A percentile compares a stretch with the other conserved stretches of the same genome.
Evolutionary conservation across 2,797 vertebrate species (phyloP).

Genomic region (Scyliorhinus canicula): DNA sequence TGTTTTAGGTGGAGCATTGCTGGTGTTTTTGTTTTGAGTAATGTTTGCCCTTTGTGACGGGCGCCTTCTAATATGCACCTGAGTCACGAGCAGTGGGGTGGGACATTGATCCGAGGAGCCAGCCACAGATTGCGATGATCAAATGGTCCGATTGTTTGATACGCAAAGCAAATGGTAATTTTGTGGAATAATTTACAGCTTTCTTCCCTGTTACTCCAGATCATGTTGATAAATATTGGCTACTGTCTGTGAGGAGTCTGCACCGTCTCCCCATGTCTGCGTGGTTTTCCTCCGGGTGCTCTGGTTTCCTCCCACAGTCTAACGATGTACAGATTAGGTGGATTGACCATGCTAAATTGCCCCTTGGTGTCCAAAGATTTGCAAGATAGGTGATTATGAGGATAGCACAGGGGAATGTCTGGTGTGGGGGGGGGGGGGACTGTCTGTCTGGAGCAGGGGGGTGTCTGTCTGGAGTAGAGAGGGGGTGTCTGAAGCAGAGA

Average conservation of each 20-base stretch:
- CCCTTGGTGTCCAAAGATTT: no score
- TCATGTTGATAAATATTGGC: neutral
- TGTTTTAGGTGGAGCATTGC: neutral
- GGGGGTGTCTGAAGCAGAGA: no score
- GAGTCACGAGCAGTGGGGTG: slow-evolving; percentile 18
- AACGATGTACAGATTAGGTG: no score
- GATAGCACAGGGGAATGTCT: no score
- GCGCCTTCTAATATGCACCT: neutral
- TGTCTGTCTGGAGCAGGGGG: neutral
- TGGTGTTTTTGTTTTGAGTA: slow-evolving; percentile 3
- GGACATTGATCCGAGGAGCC: neutral
- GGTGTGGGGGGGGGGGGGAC: no score
- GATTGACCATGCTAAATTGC: no score
- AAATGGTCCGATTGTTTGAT: neutral
- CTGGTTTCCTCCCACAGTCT: no score
- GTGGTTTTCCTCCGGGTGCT: no score
- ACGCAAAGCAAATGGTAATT: neutral
- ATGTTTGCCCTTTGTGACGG: neutral
- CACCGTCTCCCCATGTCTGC: no score
- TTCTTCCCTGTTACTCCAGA: neutral
- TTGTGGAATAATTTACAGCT: neutral
- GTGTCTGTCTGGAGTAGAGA: no score
- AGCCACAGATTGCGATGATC: neutral
- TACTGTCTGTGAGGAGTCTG: no score
- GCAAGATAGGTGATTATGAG: no score